Evolutionary conservation across 2,113 vertebrate genomes (phyloP), one percentile per base, ranked within the genome.

Genomic region (Pterocles burchelli): DNA sequence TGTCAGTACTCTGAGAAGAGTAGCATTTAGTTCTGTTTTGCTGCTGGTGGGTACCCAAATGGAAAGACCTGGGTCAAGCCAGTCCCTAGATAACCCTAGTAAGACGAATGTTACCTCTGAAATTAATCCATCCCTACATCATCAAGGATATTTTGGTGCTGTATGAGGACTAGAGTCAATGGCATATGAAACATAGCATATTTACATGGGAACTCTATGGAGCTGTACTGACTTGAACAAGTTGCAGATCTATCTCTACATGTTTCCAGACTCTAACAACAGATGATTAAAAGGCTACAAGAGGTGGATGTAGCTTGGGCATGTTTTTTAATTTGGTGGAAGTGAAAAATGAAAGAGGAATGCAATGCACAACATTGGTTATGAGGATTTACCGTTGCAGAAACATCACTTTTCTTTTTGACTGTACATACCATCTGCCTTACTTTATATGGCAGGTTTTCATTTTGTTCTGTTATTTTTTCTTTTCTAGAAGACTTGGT

Each of bases 361-460:
- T 36, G 11, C 46, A 78, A 48, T 85, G 86, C 72, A 54, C 36
- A 78, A 8, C 36, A 81, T 58, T 85, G n/a, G 55, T 94, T 82
- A 86, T 52, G 41, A 88, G 73, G 70, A 88, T 77, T 86, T 96
- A 68, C 70, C 95, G 87, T 72, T 91, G 83, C 71, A 65, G 77
- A 91, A 93, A 89, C 67, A 74, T 70, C 55, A 22, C 85, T 93
- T 92, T 92, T 94, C 68, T 88, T 90, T 83, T 83, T 78, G 52
- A 48, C 29, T 77, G 6, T 79, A 38, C 36, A 36, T 2, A 11
- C n/a, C 77, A 7, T 41, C 61, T 95, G 67, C 59, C 72, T 93
- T 68, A 4, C 59, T 78, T 89, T 59, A 59, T 80, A 45, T 2
- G 15, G 31, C n/a, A 68, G 70, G 3, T n/a, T 72, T 80, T 79